phyloP scores from a whole-genome alignment of 1,140 invertebrate species.

The Potamilus streckersoni region DNA sequence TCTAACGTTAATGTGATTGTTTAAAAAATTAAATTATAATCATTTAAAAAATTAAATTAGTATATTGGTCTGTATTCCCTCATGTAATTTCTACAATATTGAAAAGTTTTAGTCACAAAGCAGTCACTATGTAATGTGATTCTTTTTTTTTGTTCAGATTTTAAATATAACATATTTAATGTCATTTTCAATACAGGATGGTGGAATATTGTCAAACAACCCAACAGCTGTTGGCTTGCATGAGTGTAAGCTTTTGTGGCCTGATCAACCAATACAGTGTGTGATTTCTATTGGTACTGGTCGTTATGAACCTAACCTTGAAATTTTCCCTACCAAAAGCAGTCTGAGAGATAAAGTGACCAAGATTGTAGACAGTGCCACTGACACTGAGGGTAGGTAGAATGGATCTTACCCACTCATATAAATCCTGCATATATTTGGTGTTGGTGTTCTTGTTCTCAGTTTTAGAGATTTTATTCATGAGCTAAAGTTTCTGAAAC shows the following conservation, averaged over 20 bases:
- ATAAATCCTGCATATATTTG: no score
- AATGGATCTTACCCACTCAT: no score
- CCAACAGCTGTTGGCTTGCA: slow-evolving; percentile 90
- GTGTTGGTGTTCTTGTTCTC: no score
- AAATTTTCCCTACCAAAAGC: slow-evolving; percentile 38
- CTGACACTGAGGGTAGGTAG: slow-evolving; percentile 84
- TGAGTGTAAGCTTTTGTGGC: slow-evolving; percentile 83
- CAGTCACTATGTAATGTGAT: no score
- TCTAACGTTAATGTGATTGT: no score
- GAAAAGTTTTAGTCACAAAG: no score
- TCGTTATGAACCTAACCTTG: slow-evolving; percentile 66
- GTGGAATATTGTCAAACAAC: slow-evolving; percentile 91
- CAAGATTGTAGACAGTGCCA: slow-evolving; percentile 89
- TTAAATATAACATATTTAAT: background rate
- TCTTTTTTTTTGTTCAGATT: background rate
- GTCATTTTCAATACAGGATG: slow-evolving; percentile 74
- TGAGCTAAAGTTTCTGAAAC: no score
- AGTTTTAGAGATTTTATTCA: no score
- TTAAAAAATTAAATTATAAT: no score
- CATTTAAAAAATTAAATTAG: no score
- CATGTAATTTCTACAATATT: no score
- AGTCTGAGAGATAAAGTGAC: slow-evolving; percentile 82
- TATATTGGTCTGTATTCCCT: no score
- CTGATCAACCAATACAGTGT: slow-evolving; percentile 82
- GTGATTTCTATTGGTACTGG: slow-evolving; percentile 92